These are phyloP conservation scores for Copidosoma aretas DNA, from an alignment of 2,888 invertebrate genomes.

Conservation along the genomic window DNA sequence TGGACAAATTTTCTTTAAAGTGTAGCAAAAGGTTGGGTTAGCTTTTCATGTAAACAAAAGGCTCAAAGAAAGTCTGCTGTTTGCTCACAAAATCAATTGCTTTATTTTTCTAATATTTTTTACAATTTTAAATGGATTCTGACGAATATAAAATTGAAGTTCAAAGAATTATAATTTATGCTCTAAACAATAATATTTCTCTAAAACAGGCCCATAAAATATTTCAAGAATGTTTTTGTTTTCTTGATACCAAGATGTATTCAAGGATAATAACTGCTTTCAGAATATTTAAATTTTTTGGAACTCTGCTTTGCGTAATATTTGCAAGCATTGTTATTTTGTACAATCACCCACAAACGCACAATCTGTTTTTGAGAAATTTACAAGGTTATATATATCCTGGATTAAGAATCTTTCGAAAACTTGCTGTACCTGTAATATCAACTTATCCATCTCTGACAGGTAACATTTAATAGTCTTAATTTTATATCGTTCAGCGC, in stretches of 20 bases:
- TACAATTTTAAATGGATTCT: conserved; percentile 39
- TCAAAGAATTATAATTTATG: conserved; percentile 67
- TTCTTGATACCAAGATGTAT: conserved; percentile 55
- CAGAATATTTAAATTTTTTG: conserved; percentile 44
- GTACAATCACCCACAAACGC: conserved; percentile 70
- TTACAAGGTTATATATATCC: conserved; percentile 84
- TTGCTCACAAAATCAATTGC: neutral
- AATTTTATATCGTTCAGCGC: too few relatives aligned
- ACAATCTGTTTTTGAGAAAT: conserved; percentile 73
- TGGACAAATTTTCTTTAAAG: conserved; percentile 1
- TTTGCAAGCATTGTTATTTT: conserved; percentile 61
- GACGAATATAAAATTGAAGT: conserved; percentile 60
- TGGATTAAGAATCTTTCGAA: conserved; percentile 75
- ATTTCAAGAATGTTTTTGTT: conserved; percentile 67
- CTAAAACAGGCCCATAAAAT: conserved; percentile 71
- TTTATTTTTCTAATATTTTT: too few relatives aligned
- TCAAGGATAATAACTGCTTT: conserved; percentile 36
- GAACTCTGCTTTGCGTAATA: conserved; percentile 53
- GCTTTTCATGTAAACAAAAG: neutral
- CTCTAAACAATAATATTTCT: conserved; percentile 67
- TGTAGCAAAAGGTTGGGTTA: neutral
- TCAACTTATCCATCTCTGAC: conserved; percentile 75
- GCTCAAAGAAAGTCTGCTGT: neutral
- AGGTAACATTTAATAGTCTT: conserved; percentile 63
- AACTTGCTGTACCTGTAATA: conserved; percentile 78